A percentile compares a stretch with the other conserved stretches of the same genome.
Conservation (phyloP, 2,797 vertebrate genomes). For the Hybognathus amarus region DNA sequence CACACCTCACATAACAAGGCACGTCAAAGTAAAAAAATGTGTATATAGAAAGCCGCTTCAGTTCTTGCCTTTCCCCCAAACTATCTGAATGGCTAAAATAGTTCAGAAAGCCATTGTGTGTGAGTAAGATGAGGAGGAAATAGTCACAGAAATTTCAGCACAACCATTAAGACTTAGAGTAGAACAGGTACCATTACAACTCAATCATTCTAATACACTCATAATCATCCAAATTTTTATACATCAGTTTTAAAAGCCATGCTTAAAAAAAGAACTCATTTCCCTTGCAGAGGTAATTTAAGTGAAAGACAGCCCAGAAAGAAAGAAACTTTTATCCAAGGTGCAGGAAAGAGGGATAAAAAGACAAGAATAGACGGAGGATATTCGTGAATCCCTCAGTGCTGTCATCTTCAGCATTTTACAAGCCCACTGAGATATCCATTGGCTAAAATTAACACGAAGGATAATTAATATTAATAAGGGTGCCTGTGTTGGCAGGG, state of each 20-base stretch:
- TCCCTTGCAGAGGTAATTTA: constrained; percentile 68
- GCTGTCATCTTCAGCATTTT: constrained; percentile 58
- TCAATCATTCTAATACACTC: constrained; percentile 78
- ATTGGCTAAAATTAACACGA: constrained; percentile 67
- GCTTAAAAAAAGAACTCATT: constrained; percentile 67
- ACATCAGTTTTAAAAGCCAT: constrained; percentile 76
- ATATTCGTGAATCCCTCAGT: constrained; percentile 26
- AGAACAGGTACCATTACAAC: constrained; percentile 74
- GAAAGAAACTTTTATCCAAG: constrained; percentile 2
- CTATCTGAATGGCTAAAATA: constrained; percentile 10
- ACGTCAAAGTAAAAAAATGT: neutral
- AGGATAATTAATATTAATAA: constrained; percentile 72
- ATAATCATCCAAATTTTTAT: constrained; percentile 75
- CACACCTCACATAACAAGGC: constrained; percentile 2
- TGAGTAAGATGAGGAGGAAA: constrained; percentile 70
- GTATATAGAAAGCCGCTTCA: neutral
- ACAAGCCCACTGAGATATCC: constrained; percentile 60
- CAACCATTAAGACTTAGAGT: constrained; percentile 71
- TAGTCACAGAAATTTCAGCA: constrained; percentile 69
- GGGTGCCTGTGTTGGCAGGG: constrained; percentile 53
- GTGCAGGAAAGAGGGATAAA: neutral
- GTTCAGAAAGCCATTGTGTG: constrained; percentile 35
- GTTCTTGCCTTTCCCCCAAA: constrained; percentile 28
- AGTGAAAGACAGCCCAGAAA: neutral
- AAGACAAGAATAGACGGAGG: neutral